These are phyloP conservation scores for Corythoichthys intestinalis DNA, from an alignment of 2,113 vertebrate species.

Conservation along the genomic window DNA sequence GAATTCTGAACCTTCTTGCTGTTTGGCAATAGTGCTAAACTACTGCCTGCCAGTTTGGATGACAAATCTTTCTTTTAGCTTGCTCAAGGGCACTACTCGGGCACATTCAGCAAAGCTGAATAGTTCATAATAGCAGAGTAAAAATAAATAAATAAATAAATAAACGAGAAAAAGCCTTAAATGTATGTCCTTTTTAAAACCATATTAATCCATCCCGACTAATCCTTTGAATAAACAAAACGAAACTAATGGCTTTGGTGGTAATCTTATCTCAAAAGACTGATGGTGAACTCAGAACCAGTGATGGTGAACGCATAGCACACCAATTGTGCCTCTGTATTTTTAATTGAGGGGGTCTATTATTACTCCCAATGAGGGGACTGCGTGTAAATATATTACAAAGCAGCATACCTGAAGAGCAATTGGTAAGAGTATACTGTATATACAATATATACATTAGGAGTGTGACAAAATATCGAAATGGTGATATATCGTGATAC, in stretches of 20 bases:
- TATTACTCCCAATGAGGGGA: slow-evolving; percentile 1
- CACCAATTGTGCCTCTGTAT: slow-evolving; percentile 6
- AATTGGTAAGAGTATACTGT: too few species aligned
- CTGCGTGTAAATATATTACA: too few species aligned
- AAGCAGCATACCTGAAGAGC: too few species aligned
- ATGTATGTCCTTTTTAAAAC: slow-evolving; percentile 52
- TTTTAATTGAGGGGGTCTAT: background rate
- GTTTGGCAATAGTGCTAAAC: background rate
- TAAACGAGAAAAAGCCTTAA: slow-evolving; percentile 27
- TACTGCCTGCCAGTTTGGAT: slow-evolving; percentile 12
- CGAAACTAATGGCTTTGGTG: slow-evolving; percentile 60
- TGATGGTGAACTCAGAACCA: slow-evolving; percentile 38
- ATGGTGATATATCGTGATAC: too few species aligned
- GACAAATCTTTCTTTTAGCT: slow-evolving; percentile 19
- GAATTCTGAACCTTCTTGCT: background rate
- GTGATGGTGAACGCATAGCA: slow-evolving; percentile 26
- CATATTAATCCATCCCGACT: slow-evolving; percentile 61
- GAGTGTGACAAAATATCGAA: too few species aligned
- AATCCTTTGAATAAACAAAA: slow-evolving; percentile 61
- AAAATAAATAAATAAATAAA: slow-evolving; percentile 1
- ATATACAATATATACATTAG: too few species aligned
- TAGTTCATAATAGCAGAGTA: slow-evolving; percentile 30
- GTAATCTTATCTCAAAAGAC: slow-evolving; percentile 51
- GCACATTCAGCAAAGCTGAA: slow-evolving; percentile 33
- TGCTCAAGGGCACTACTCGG: slow-evolving; percentile 15